phyloP scores from a whole-genome alignment of 2,797 vertebrate genomes.

The Cygnus olor region DNA sequence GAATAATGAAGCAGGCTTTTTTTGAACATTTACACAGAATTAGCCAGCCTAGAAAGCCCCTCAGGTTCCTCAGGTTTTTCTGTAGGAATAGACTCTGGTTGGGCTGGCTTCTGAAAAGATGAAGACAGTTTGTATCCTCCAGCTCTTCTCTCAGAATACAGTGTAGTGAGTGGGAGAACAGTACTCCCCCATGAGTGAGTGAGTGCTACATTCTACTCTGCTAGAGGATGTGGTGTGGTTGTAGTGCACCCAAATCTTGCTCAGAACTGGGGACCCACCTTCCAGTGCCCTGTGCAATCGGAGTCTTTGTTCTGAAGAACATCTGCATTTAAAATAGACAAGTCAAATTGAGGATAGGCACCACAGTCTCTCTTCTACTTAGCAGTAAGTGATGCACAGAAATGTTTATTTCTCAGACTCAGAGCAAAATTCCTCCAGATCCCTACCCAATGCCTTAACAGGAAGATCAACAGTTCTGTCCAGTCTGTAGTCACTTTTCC shows the following conservation, averaged over 20 bases:
- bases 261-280: not conserved
- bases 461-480: not conserved
- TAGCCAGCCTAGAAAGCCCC: not conserved
- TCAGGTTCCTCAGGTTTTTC: not conserved
- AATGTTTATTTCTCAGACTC: not conserved
- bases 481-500: not conserved
- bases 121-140: not conserved
- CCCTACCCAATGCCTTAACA: not conserved
- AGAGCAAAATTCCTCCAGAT: constrained; percentile 19
- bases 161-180: not conserved
- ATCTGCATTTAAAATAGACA: not conserved
- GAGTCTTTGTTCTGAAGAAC: constrained; percentile 13
- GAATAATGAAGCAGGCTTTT: constrained; percentile 39
- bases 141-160: not conserved
- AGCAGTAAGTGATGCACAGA: not conserved
- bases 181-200: not conserved
- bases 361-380: not conserved
- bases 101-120: not conserved
- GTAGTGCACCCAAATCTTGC: not conserved
- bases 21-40: not conserved
- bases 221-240: not conserved
- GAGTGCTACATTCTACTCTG: not conserved
- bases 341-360: not conserved
- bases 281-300: not conserved
- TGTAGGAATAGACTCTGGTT: not conserved